Percentiles rank a stretch among this genome's conserved stretches.
phyloP scores from a whole-genome alignment of 2,113 vertebrate genomes.

The Trichomycterus rosablanca region DNA sequence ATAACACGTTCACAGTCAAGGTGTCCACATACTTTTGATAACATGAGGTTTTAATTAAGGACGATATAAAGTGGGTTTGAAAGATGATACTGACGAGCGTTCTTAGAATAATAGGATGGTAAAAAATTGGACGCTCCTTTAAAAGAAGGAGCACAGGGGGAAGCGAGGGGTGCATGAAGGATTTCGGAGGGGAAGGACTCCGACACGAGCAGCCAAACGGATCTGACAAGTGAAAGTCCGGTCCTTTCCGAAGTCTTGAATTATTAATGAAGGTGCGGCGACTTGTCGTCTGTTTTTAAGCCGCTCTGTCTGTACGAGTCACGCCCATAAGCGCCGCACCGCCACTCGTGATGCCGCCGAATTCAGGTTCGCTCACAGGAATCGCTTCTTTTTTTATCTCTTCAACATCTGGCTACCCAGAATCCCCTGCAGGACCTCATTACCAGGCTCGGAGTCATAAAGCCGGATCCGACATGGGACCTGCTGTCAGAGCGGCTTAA shows the following conservation, averaged over 20 bases:
- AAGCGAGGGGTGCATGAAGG: background rate
- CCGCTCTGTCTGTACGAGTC: conserved; percentile 1
- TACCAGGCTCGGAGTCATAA: background rate
- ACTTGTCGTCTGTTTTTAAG: conserved; percentile 44
- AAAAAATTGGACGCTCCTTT: background rate
- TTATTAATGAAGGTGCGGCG: conserved; percentile 63
- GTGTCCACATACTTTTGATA: no score
- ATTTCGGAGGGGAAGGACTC: conserved; percentile 22
- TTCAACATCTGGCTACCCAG: no score
- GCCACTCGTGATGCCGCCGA: background rate
- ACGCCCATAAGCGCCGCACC: background rate
- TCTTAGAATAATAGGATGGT: background rate
- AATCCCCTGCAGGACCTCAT: background rate
- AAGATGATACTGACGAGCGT: background rate
- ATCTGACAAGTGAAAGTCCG: conserved; percentile 49
- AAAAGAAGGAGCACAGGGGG: background rate
- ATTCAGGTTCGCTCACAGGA: background rate
- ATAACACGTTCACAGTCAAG: no score
- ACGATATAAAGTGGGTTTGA: background rate
- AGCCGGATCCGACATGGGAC: background rate
- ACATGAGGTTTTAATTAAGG: no score
- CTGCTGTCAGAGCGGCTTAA: no score
- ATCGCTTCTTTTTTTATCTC: background rate
- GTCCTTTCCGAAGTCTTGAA: conserved; percentile 58
- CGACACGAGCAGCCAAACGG: conserved; percentile 44